Evolutionary conservation across 92 coral and sea anemone species (phyloP).

Genomic region (Parazoanthus swiftii): DNA sequence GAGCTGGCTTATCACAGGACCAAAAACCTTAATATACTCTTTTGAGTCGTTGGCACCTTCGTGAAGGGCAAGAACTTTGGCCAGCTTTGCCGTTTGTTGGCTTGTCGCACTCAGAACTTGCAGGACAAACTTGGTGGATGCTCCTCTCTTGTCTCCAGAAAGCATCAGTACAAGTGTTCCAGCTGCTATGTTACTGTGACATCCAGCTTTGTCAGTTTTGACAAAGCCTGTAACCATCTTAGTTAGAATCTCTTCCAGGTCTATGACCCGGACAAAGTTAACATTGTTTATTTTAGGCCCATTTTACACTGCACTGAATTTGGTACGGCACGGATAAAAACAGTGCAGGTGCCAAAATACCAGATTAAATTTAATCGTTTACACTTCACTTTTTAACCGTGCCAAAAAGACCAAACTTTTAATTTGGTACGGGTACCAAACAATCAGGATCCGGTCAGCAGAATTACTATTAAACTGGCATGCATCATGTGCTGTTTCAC

Average conservation of each 20-base stretch:
- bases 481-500: neutral
- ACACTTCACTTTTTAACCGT: no score
- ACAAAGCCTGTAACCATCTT: neutral
- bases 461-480: neutral
- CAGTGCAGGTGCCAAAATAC: no score
- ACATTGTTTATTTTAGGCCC: neutral
- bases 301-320: no score
- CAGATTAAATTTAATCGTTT: no score
- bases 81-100: conserved; percentile 6
- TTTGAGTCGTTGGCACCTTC: conserved; percentile 20
- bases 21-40: conserved; percentile 32
- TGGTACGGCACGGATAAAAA: no score
- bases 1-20: conserved; percentile 5
- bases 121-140: neutral
- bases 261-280: neutral
- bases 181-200: neutral
- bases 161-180: neutral
- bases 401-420: no score
- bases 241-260: neutral
- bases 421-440: no score
- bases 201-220: neutral
- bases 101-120: neutral
- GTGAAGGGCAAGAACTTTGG: conserved; percentile 12
- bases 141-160: neutral
- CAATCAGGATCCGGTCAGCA: neutral